Conservation (phyloP, 2,113 vertebrate genomes). For the Tetrax tetrax region DNA sequence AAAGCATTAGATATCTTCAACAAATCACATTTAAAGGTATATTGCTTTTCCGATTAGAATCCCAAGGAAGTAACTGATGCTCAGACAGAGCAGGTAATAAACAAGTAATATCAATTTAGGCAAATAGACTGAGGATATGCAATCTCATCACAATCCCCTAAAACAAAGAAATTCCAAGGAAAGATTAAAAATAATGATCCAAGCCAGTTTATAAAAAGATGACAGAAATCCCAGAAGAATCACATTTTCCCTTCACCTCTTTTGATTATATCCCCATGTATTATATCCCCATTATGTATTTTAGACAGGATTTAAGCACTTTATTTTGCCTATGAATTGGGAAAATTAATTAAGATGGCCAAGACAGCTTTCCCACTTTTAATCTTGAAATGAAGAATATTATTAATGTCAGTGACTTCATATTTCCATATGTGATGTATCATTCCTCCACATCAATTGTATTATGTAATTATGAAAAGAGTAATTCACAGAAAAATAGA, state of each 20-base stretch:
- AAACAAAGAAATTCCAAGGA: neutral
- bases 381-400: neutral
- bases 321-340: neutral
- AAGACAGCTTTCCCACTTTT: neutral
- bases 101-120: neutral
- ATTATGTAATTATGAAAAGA: neutral
- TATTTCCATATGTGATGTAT: neutral
- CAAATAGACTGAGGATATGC: neutral
- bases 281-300: neutral
- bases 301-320: neutral
- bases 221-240: neutral
- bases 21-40: neutral
- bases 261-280: neutral
- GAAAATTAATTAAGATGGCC: neutral
- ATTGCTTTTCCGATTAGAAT: neutral
- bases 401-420: neutral
- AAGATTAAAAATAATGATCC: neutral
- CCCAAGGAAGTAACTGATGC: neutral
- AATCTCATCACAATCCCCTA: neutral
- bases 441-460: neutral
- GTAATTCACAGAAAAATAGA: neutral
- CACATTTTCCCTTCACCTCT: neutral
- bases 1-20: neutral
- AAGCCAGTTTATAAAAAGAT: neutral
- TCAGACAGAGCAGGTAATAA: neutral